phyloP scores from a whole-genome alignment of 2,113 vertebrate species.

The Glaucomys volans region DNA sequence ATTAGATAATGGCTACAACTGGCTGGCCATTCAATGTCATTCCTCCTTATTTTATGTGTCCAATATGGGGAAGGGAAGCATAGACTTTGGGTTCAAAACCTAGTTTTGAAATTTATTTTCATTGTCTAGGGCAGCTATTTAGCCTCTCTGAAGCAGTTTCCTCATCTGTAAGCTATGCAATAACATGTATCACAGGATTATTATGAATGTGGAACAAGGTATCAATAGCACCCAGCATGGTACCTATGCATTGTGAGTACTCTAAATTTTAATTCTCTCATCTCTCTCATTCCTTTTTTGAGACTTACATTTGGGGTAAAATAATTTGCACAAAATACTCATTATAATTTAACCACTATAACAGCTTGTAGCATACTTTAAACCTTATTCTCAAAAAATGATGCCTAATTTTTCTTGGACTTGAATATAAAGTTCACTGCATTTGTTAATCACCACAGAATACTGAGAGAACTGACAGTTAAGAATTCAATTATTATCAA shows the following conservation, averaged over 20 bases:
- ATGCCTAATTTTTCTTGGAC: slow-evolving; percentile 51
- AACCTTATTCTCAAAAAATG: slow-evolving; percentile 63
- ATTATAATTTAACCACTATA: slow-evolving; percentile 50
- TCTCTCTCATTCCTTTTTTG: neutral
- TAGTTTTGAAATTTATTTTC: slow-evolving; percentile 22
- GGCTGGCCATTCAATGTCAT: neutral
- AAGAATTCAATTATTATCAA: slow-evolving; percentile 44
- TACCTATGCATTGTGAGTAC: neutral
- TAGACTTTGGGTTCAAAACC: slow-evolving; percentile 7
- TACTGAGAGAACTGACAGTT: slow-evolving; percentile 44
- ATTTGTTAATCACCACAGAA: slow-evolving; percentile 61
- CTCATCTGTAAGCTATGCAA: neutral
- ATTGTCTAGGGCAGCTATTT: neutral
- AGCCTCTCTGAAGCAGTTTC: neutral
- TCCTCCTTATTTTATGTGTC: neutral
- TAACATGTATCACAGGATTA: neutral
- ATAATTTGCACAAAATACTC: slow-evolving; percentile 63
- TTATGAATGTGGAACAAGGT: slow-evolving; percentile 14
- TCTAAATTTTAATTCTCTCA: slow-evolving; percentile 17
- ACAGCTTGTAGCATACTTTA: slow-evolving; percentile 60
- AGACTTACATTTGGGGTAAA: slow-evolving; percentile 10
- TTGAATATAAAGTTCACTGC: slow-evolving; percentile 57
- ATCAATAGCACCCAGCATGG: neutral
- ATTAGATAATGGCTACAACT: neutral
- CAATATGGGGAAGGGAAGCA: neutral